phyloP scores from a whole-genome alignment of 2,797 vertebrate species.

The Sebastiscus tertius region DNA sequence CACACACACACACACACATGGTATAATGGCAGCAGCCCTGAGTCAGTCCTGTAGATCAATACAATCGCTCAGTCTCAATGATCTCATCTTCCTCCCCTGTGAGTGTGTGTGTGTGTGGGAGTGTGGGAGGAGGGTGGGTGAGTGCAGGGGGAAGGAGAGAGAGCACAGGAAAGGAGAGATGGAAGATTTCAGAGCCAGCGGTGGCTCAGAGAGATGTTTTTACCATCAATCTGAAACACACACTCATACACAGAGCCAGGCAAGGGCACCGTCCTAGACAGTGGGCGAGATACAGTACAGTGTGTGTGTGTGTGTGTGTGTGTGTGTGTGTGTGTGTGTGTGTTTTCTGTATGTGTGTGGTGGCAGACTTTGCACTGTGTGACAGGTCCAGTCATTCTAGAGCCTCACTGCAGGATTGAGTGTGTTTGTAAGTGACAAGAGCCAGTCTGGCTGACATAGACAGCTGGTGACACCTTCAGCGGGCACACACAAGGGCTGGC shows the following conservation, averaged over 20 bases:
- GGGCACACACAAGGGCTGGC: conserved; percentile 35
- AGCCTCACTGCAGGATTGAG: conserved; percentile 44
- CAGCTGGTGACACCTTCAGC: conserved; percentile 67
- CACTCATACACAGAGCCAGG: neutral
- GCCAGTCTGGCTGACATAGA: conserved; percentile 60
- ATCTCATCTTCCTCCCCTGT: conserved; percentile 68
- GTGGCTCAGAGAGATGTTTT: conserved; percentile 50
- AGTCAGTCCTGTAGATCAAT: conserved; percentile 68
- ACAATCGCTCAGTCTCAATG: conserved; percentile 58
- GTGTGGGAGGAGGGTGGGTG: neutral
- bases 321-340: conserved; percentile 4
- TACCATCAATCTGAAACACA: conserved; percentile 39
- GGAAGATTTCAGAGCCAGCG: conserved; percentile 43
- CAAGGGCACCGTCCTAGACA: neutral
- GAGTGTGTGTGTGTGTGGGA: neutral
- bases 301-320: neutral
- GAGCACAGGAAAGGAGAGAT: conserved; percentile 54
- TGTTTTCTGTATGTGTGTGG: neutral
- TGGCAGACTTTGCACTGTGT: conserved; percentile 32
- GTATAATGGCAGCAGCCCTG: conserved; percentile 22
- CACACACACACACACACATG: neutral
- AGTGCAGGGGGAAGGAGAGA: neutral
- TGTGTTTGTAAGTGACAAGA: conserved; percentile 49
- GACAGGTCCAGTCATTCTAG: conserved; percentile 41
- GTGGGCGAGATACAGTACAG: neutral